Evolutionary conservation across 1,140 invertebrate genomes (phyloP).

Genomic region (Proctacanthus coquilletti): DNA sequence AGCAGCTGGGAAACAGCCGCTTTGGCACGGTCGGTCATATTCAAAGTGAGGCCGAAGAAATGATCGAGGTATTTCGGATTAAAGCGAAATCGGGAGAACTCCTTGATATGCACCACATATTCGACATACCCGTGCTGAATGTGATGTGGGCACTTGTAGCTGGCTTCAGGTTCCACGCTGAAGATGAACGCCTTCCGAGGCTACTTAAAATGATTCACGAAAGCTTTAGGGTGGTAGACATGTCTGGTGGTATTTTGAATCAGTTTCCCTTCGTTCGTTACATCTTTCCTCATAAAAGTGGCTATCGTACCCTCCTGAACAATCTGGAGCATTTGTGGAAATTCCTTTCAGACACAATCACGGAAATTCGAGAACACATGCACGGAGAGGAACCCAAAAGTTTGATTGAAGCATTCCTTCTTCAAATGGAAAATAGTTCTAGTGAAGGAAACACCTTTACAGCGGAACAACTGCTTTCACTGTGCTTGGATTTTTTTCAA

Average conservation of each 20-base stretch:
- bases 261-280: slow-evolving; percentile 46
- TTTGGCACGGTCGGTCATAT: slow-evolving; percentile 35
- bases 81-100: slow-evolving; percentile 11
- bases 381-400: slow-evolving; percentile 8
- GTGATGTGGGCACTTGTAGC: slow-evolving; percentile 55
- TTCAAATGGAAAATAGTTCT: slow-evolving; percentile 8
- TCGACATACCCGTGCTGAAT: slow-evolving; percentile 49
- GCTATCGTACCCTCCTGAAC: slow-evolving; percentile 36
- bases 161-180: slow-evolving; percentile 42
- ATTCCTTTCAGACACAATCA: slow-evolving; percentile 31
- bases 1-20: slow-evolving; percentile 38
- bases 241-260: slow-evolving; percentile 48
- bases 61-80: slow-evolving; percentile 26
- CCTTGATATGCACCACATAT: slow-evolving; percentile 34
- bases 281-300: slow-evolving; percentile 38
- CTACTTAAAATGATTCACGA: slow-evolving; percentile 39
- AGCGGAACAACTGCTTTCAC: slow-evolving; percentile 46
- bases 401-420: slow-evolving; percentile 11
- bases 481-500: slow-evolving; percentile 53
- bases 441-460: slow-evolving; percentile 10
- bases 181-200: slow-evolving; percentile 33
- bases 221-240: slow-evolving; percentile 42
- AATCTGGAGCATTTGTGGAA: slow-evolving; percentile 29
- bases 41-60: slow-evolving; percentile 32
- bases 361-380: slow-evolving; percentile 9